These are phyloP conservation scores for Tamias sibiricus DNA, from an alignment of 2,113 vertebrate genomes.

Conservation along the genomic window DNA sequence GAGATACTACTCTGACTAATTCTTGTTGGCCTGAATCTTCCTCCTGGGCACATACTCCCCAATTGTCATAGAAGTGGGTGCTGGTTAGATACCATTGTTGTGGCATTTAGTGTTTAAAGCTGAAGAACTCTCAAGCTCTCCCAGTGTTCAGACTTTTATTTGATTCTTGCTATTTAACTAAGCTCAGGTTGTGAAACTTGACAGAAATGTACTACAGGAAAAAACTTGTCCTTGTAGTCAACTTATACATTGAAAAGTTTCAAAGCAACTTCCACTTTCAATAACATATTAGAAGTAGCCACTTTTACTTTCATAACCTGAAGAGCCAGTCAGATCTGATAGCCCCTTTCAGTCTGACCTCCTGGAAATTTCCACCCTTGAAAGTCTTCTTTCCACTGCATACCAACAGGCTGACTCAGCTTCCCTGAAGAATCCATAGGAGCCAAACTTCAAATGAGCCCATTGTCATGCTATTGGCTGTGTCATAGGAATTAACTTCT, in stretches of 20 bases:
- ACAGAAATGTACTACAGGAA: background rate
- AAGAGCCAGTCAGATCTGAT: background rate
- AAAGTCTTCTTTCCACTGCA: background rate
- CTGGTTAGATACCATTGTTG: background rate
- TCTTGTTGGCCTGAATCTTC: background rate
- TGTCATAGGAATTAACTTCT: background rate
- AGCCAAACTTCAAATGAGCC: background rate
- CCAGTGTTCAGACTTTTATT: background rate
- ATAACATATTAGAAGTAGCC: background rate
- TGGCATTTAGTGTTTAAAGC: background rate
- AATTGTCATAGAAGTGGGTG: background rate
- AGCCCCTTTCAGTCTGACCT: background rate
- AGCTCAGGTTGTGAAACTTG: conserved; percentile 28
- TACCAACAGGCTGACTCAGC: background rate
- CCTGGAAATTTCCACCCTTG: background rate
- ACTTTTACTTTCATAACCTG: background rate
- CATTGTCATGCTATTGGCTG: background rate
- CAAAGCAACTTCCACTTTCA: background rate
- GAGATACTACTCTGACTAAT: background rate
- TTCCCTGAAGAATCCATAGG: background rate
- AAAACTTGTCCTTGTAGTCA: background rate
- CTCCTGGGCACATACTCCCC: background rate
- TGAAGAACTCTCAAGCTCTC: background rate
- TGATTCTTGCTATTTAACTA: background rate
- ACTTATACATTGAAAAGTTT: background rate